Conservation (phyloP, 2,888 invertebrate species). For the Spisula subtruncata region DNA sequence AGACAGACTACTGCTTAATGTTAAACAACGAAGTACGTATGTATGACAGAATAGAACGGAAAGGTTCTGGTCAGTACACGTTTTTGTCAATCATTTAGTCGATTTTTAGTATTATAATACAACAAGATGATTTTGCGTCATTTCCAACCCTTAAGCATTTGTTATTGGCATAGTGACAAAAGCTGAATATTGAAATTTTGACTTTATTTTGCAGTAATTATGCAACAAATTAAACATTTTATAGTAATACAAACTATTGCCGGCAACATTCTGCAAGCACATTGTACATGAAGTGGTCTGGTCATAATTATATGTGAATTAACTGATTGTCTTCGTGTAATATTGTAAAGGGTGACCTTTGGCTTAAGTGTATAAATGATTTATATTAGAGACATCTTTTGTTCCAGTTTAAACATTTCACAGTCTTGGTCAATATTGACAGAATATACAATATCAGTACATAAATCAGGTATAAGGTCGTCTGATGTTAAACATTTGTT, state of each 20-base stretch:
- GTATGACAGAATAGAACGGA: too few relatives aligned
- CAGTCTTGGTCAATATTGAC: constrained; percentile 48
- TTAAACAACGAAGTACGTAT: too few relatives aligned
- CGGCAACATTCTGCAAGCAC: background rate
- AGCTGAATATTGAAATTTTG: background rate
- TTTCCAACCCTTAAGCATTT: background rate
- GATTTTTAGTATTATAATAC: background rate
- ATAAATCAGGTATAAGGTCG: too few relatives aligned
- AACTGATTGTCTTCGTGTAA: background rate
- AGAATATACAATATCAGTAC: background rate
- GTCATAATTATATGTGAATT: background rate
- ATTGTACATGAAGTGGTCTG: background rate
- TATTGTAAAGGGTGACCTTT: background rate
- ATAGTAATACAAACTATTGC: background rate
- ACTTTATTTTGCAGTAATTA: background rate
- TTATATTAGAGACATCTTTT: constrained; percentile 34
- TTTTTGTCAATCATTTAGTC: too few relatives aligned
- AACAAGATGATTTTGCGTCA: background rate
- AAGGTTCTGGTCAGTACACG: too few relatives aligned
- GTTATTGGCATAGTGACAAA: background rate
- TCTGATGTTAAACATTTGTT: too few relatives aligned
- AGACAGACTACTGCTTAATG: too few relatives aligned
- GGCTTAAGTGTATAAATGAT: constrained; percentile 1
- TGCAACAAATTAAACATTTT: constrained; percentile 3
- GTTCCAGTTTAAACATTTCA: constrained; percentile 39